These are phyloP conservation scores for Montipora sp. DNA, from an alignment of 64 coral and sea anemone genomes.

Conservation along the genomic window DNA sequence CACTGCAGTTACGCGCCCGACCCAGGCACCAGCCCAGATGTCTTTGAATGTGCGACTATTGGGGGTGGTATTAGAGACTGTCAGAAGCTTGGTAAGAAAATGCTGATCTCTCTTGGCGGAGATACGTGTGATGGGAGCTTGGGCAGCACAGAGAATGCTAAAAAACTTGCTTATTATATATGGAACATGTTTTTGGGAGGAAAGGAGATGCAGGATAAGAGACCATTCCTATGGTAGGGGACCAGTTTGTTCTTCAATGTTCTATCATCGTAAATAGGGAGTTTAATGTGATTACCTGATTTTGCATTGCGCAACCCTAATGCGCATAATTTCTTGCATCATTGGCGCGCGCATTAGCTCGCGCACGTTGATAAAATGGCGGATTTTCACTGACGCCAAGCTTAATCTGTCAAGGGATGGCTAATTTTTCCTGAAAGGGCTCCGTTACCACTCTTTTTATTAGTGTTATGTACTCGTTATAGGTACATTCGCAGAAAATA, in stretches of 20 bases:
- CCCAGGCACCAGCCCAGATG: conserved; percentile 31
- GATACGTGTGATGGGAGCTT: conserved; percentile 77
- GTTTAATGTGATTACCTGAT: not conserved
- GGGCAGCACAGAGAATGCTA: conserved; percentile 53
- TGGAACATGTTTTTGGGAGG: conserved; percentile 81
- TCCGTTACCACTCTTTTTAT: too few relatives aligned
- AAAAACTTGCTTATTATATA: conserved; percentile 62
- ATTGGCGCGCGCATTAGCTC: too few relatives aligned
- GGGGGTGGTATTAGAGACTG: conserved; percentile 74
- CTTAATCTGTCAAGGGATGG: too few relatives aligned
- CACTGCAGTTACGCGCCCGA: conserved; percentile 77
- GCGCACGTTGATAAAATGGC: too few relatives aligned
- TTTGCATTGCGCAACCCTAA: too few relatives aligned
- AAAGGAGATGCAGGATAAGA: conserved; percentile 54
- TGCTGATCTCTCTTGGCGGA: conserved; percentile 71
- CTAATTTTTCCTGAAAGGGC: too few relatives aligned
- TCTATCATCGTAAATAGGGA: not conserved
- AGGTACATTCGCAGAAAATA: too few relatives aligned
- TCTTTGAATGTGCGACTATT: conserved; percentile 71
- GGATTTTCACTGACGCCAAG: too few relatives aligned
- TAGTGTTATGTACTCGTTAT: too few relatives aligned
- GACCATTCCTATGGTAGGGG: conserved; percentile 60
- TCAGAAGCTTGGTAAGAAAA: conserved; percentile 73
- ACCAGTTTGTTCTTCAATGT: not conserved
- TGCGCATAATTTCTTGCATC: too few relatives aligned